Evolutionary conservation across 2,888 invertebrate species (phyloP).

Genomic region (Argynnis bischoffii): DNA sequence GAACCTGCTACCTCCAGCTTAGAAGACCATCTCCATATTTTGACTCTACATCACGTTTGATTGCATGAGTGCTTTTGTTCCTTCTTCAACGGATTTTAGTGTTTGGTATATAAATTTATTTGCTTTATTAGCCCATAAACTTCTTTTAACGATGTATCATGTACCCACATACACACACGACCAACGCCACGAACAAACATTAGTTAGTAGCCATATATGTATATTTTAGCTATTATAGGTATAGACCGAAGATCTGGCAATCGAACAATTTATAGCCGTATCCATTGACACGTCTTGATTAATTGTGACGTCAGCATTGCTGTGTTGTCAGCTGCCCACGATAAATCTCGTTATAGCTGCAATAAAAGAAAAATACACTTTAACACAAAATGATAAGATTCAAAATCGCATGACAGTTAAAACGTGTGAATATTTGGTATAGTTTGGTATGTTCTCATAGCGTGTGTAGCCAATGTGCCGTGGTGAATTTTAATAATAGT

Average conservation of each 20-base stretch:
- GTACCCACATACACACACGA: too few relatives aligned
- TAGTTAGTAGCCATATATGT: background rate
- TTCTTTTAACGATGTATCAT: too few relatives aligned
- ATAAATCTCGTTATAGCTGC: slow-evolving; percentile 26
- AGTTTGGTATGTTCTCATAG: slow-evolving; percentile 26
- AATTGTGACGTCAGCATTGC: slow-evolving; percentile 42
- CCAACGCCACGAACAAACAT: too few relatives aligned
- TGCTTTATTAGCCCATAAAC: too few relatives aligned
- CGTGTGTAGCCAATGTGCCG: slow-evolving; percentile 40
- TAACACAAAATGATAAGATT: background rate
- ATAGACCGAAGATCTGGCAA: slow-evolving; percentile 21
- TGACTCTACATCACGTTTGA: too few relatives aligned
- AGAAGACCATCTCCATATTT: too few relatives aligned
- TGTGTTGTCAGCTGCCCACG: slow-evolving; percentile 39
- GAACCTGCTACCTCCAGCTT: too few relatives aligned
- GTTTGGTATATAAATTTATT: too few relatives aligned
- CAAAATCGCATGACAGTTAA: background rate
- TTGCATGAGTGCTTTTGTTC: too few relatives aligned
- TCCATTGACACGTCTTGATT: slow-evolving; percentile 43
- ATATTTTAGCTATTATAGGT: background rate
- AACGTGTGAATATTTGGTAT: slow-evolving; percentile 17
- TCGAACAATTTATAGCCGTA: slow-evolving; percentile 34
- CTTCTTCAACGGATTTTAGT: too few relatives aligned
- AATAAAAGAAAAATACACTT: slow-evolving; percentile 3
- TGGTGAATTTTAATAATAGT: slow-evolving; percentile 41